Evolutionary conservation across 2,888 invertebrate species (phyloP), one percentile per base, ranked within the genome.

Genomic region (Germaria angustata): DNA sequence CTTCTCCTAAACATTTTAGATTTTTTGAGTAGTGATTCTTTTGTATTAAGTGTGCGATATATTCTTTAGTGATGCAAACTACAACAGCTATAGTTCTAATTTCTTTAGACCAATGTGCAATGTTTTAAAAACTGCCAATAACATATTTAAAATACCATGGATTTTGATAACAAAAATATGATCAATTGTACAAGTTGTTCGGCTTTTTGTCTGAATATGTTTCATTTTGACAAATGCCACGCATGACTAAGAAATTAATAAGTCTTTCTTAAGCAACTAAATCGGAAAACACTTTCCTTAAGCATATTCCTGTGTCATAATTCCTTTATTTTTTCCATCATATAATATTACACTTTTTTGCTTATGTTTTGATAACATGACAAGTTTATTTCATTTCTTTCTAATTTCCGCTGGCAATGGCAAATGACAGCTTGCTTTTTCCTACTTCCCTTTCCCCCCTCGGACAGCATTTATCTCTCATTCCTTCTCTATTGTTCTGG

Each of bases 341-440:
- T 59, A 65, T 51, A 76, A 9, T 63, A 61, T 63, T 61, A 73
- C 39, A 5, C 6, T 28, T 28, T 28, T 6, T 28, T 28, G 32
- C 39, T 65, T 63, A 69, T 68, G 32, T 63, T 69, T 73, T 73
- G 46, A 63, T 68, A 68, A 55, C 55, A 73, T 78, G 78, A 79
- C 81, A 75, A 44, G 22, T 78, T 55, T 63, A 15, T 57, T 69
- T 63, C 32, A 24, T 69, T 69, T 28, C 28, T 0, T 32, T 68
- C 57, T 68, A 41, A 59, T 69, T 75, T 75, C 81, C 81, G 44
- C 32, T 65, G 69, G 69, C 81, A 65, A 57, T 79, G 51, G 51
- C 51, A 75, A 59, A 39, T 82, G 79, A 79, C 81, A 82, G 78
- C 73, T 71, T 51, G 39, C 13, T 66, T 65, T 65, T 5, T 46